Evolutionary conservation across 2,888 invertebrate genomes (phyloP), one percentile per base, ranked within the genome.

Genomic region (Malthinus seriepunctatus): DNA sequence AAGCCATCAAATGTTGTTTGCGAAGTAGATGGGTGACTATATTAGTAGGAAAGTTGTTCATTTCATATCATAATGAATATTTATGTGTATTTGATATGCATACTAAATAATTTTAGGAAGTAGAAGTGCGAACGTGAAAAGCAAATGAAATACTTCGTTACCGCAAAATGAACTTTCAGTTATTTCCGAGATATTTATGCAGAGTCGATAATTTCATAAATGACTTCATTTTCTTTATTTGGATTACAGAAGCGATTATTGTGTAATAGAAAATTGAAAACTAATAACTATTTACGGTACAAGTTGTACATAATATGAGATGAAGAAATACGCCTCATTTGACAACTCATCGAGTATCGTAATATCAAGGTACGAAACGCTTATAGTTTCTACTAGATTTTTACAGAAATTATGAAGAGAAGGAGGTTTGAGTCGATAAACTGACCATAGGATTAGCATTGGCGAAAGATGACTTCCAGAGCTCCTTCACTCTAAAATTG

Each of bases 41-140:
- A 48, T 54, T 54, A 54, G 11, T 48, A 33, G 11, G 54, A 47
- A 54, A 37, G 54, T 48, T 48, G 42, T 23, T 45, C 54, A 47
- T 48, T 54, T 54, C 32, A 47, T 48, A 45, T 52, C 11, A 10
- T 39, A 39, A 54, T 54, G 54, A 54, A 54, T 54, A 54, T 54
- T 54, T 54, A 54, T 54, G 38, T 38, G 11, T 32, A 42, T 42
- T 54, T 54, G 33, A 47, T 54, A 48, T 54, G 54, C 48, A 54
- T 47, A 38, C 45, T 46, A 54, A 54, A 54, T 54, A 48, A 48
- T 54, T 39, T 48, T 48, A 11, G 54, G 39, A 38, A 32, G 34
- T 35, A 47, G 51, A 32, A 46, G 46, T 38, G 38, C n/a, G 44
- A 46, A 52, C 46, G 11, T 52, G 52, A 12, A 33, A 37, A 52